These are phyloP conservation scores for Eulemur albifrons DNA, from an alignment of 2,797 vertebrate species.

Conservation along the genomic window DNA sequence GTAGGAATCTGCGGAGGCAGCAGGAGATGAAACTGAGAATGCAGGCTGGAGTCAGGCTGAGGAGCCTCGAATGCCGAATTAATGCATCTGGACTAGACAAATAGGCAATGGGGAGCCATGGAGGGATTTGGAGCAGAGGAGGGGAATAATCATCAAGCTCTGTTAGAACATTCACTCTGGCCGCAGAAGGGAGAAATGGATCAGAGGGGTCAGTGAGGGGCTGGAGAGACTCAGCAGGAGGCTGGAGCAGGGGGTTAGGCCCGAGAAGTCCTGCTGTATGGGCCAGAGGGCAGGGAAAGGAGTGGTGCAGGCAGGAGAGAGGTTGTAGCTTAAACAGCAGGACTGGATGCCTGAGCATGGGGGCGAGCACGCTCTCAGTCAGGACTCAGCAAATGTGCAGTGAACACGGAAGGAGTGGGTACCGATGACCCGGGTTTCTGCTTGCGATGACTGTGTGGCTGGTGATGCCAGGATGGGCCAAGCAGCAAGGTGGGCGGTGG, in stretches of 20 bases:
- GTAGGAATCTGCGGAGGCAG: background rate
- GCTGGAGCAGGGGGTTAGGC: background rate
- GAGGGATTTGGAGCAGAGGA: background rate
- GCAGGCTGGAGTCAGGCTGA: background rate
- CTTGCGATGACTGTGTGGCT: background rate
- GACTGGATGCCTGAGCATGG: background rate
- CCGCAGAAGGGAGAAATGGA: background rate
- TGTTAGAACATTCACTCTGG: background rate
- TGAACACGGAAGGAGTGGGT: background rate
- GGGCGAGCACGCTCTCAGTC: background rate
- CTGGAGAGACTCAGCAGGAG: background rate
- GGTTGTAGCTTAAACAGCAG: background rate
- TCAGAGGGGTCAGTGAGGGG: background rate
- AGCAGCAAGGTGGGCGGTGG: background rate
- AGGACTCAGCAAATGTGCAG: background rate
- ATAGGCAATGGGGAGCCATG: background rate
- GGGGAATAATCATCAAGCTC: fast-evolving
- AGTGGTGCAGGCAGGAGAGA: background rate
- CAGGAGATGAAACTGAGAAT: background rate
- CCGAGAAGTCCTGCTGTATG: background rate
- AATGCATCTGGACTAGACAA: background rate
- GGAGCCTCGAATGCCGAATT: background rate
- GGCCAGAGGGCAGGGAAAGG: background rate
- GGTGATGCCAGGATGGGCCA: background rate
- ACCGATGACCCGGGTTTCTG: background rate